phyloP scores from a whole-genome alignment of 1,140 invertebrate genomes.

The Pseudomyrmex concolor region DNA sequence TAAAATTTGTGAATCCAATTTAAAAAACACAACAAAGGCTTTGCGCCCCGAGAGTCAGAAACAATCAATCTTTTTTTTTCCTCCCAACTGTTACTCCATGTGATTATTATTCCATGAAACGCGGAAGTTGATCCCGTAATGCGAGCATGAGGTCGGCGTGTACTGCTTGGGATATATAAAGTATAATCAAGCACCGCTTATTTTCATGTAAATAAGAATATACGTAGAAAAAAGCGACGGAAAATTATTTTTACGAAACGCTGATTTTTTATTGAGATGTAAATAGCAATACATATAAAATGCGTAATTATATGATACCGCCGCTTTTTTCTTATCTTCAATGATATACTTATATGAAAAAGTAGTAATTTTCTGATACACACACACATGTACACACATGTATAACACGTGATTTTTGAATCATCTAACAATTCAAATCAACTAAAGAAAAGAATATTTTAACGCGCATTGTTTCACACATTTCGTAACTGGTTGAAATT shows the following conservation, averaged over 20 bases:
- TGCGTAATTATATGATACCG: not conserved
- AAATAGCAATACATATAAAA: not conserved
- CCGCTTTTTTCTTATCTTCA: not conserved
- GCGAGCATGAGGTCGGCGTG: not conserved
- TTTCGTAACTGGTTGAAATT: no score
- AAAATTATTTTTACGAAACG: not conserved
- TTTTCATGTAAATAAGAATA: conserved; percentile 29
- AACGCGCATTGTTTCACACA: no score
- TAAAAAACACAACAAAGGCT: conserved; percentile 18
- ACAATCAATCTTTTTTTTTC: conserved; percentile 36
- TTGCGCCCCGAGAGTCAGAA: not conserved
- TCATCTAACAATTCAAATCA: no score
- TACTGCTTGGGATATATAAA: conserved; percentile 9
- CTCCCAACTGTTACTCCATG: not conserved
- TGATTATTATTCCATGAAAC: conserved; percentile 32
- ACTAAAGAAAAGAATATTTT: no score
- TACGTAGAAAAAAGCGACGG: not conserved
- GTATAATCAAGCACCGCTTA: conserved; percentile 8
- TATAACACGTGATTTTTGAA: no score
- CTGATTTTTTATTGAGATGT: not conserved
- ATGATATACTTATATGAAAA: not conserved
- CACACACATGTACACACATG: no score
- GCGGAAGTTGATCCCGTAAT: conserved; percentile 35
- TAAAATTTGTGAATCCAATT: conserved; percentile 16
- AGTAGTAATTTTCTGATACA: no score